These are phyloP conservation scores for Melipona beecheii DNA, from an alignment of 2,888 invertebrate species.

Conservation along the genomic window DNA sequence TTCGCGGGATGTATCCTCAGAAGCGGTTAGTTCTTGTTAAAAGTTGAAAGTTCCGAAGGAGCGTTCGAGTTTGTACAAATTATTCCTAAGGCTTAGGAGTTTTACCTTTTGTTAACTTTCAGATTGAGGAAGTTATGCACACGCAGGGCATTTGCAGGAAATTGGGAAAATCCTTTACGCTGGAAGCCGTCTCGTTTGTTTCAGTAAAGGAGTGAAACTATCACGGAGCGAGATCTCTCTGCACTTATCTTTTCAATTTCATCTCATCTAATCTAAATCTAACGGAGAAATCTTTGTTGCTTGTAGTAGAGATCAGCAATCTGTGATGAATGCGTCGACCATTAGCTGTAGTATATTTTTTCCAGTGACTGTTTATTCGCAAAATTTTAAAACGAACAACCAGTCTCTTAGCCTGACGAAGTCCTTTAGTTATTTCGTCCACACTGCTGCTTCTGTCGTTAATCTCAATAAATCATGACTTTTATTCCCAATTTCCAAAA, in stretches of 20 bases:
- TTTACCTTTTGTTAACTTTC: neutral
- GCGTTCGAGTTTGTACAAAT: neutral
- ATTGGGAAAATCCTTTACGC: neutral
- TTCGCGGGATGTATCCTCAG: neutral
- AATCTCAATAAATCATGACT: neutral
- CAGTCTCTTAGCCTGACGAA: too few species aligned
- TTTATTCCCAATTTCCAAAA: neutral
- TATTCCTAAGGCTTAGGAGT: neutral
- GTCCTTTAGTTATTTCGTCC: neutral
- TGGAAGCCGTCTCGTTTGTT: neutral
- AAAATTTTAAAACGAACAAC: too few species aligned
- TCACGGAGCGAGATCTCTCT: too few species aligned
- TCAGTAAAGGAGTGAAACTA: neutral
- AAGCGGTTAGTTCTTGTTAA: too few species aligned
- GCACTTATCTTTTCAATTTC: too few species aligned
- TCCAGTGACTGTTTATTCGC: too few species aligned
- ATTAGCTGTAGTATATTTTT: too few species aligned
- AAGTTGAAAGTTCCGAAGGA: neutral
- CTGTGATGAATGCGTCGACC: too few species aligned
- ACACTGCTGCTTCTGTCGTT: fast-evolving
- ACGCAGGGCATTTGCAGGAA: neutral
- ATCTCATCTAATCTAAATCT: too few species aligned
- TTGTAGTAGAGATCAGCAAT: too few species aligned
- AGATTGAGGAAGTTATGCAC: neutral
- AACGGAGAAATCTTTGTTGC: too few species aligned